Evolutionary conservation across 2,113 vertebrate genomes (phyloP), one percentile per base, ranked within the genome.

Genomic region (Lutjanus erythropterus): DNA sequence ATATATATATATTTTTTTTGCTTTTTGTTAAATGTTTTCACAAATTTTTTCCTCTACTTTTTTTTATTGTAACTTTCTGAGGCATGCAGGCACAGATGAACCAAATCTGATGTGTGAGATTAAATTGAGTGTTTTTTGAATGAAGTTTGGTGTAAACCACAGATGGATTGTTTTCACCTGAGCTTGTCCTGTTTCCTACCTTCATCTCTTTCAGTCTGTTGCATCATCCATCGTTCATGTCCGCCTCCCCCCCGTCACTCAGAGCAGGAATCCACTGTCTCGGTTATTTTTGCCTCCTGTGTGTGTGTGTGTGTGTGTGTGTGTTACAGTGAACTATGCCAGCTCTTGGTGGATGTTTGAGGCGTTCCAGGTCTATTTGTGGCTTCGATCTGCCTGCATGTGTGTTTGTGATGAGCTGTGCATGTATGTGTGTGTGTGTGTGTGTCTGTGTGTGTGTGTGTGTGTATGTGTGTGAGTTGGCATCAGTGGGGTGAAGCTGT

Each of bases 311-410:
- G 84, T 78, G 83, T 88, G 78, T 71, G 80, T 75, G 68, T 64
- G 68, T 71, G 69, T 70, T 50, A 55, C 56, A 42, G 82, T 93
- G 93, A 96, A 56, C 23, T 92, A 95, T 96, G 94, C 92, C 94
- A 96, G 95, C 92, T 95, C 95, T n/a, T 95, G 94, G 95, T 96
- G 96, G 96, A 95, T 96, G 96, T 96, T 93, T 93, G 96, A 96
- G 95, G 93, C 95, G 95, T 96, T 96, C 95, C 95, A 93, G 90
- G 90, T 95, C 96, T 97, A 96, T 97, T 97, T 97, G 93, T 95
- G 94, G 96, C 95, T 93, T 94, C 94, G 93, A 96, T 96, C 96
- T 82, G 85, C 44, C 41, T 71, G 77, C n/a, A 16, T 87, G 69
- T 85, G 68, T 71, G 44, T 78, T 23, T 31, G 58, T 80, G 52